Conservation (phyloP, 2,797 vertebrate genomes). For the Centropyge bicolor region DNA sequence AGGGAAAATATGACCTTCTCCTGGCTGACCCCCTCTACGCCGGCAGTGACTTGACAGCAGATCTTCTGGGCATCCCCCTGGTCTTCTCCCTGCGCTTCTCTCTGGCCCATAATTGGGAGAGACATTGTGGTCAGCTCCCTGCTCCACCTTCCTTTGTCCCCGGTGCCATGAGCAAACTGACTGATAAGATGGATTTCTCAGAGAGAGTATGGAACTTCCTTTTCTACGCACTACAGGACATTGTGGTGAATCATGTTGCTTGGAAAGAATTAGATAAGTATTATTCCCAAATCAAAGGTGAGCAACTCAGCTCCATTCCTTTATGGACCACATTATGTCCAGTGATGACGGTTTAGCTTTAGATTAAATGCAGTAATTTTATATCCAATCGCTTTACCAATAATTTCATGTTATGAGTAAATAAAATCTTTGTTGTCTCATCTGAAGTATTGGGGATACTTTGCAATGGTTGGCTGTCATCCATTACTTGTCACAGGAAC, state of each 20-base stretch:
- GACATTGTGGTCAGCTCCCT: conserved; percentile 88
- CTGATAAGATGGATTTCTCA: conserved; percentile 85
- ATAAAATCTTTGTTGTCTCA: background rate
- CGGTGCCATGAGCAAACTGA: conserved; percentile 85
- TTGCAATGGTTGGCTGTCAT: background rate
- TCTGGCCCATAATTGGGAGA: conserved; percentile 84
- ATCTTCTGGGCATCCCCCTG: conserved; percentile 85
- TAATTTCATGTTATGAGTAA: too few species aligned
- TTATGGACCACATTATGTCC: background rate
- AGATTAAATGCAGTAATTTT: background rate
- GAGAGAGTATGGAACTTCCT: conserved; percentile 87
- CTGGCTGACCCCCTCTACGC: conserved; percentile 84
- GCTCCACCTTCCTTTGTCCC: conserved; percentile 87
- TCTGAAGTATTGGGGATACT: accelerated
- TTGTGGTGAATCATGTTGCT: accelerated
- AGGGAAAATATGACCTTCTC: conserved; percentile 83
- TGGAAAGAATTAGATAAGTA: conserved; percentile 77
- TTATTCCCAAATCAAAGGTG: conserved; percentile 82
- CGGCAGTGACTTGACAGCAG: conserved; percentile 88
- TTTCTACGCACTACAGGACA: conserved; percentile 78
- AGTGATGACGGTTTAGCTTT: background rate
- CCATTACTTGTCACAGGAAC: conserved; percentile 59
- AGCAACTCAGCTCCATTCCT: conserved; percentile 17
- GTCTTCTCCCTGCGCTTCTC: conserved; percentile 86
- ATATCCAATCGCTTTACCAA: background rate